Evolutionary conservation across 2,113 vertebrate genomes (phyloP).

Genomic region (Tragelaphus scriptus): DNA sequence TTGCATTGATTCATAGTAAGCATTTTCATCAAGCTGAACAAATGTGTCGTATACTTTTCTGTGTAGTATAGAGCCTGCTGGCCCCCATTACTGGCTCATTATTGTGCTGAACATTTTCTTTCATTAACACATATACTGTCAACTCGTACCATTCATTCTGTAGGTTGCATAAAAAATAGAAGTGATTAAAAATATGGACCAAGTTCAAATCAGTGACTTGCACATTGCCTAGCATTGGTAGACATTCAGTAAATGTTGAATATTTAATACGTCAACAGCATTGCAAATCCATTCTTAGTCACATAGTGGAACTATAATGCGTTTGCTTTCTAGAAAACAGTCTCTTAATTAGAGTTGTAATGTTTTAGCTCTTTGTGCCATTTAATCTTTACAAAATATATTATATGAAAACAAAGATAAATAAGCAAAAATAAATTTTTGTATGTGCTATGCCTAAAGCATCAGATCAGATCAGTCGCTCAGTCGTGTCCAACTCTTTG

Average conservation of each 20-base stretch:
- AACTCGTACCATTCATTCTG: slow-evolving; percentile 43
- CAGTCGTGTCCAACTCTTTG: no score
- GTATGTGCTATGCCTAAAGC: neutral
- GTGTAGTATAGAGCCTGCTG: neutral
- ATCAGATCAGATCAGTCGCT: no score
- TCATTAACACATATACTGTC: slow-evolving; percentile 24
- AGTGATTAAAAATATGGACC: slow-evolving; percentile 39
- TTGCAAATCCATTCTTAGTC: slow-evolving; percentile 28
- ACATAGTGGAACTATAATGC: neutral
- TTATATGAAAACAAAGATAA: neutral
- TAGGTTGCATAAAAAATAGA: slow-evolving; percentile 58
- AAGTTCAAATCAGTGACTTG: slow-evolving; percentile 17
- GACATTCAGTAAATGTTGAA: neutral
- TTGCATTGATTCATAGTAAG: neutral
- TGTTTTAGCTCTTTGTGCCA: neutral
- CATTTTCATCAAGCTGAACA: slow-evolving; percentile 23
- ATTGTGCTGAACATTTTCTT: slow-evolving; percentile 3
- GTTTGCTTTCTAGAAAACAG: neutral
- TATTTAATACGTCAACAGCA: slow-evolving; percentile 52
- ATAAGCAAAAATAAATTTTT: slow-evolving; percentile 32
- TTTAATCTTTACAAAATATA: neutral
- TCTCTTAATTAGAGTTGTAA: neutral
- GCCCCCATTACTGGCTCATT: neutral
- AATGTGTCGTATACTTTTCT: slow-evolving; percentile 9
- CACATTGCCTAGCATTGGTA: neutral